A percentile compares a stretch with the other conserved stretches of the same genome.
These are phyloP conservation scores for Anagrus nilaparvatae DNA, from an alignment of 1,140 invertebrate species.

Conservation along the genomic window DNA sequence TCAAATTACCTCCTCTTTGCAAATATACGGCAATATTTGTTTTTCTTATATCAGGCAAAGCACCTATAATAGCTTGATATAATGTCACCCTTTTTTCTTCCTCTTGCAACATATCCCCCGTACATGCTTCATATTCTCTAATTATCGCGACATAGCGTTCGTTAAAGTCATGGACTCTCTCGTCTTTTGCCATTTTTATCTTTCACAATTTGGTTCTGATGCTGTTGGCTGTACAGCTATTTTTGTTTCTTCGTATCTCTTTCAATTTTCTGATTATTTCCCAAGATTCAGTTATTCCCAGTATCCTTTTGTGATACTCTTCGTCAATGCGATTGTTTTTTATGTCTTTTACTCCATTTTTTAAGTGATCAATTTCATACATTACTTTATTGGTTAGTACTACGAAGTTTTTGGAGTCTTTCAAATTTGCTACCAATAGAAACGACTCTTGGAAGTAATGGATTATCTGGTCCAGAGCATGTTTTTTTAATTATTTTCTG, in stretches of 20 bases:
- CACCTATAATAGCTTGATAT: slow-evolving; percentile 16
- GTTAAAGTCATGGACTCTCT: slow-evolving; percentile 15
- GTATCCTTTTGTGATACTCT: slow-evolving; percentile 18
- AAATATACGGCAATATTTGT: slow-evolving; percentile 9
- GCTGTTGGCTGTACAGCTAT: slow-evolving; percentile 14
- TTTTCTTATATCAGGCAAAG: slow-evolving; percentile 13
- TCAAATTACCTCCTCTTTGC: slow-evolving; percentile 7
- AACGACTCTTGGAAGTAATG: too few species aligned
- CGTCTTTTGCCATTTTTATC: slow-evolving; percentile 12
- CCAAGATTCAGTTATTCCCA: slow-evolving; percentile 16
- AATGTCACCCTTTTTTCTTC: slow-evolving; percentile 19
- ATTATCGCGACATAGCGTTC: slow-evolving; percentile 17
- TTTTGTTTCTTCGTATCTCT: slow-evolving; percentile 15
- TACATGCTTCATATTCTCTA: slow-evolving; percentile 18
- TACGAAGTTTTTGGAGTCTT: too few species aligned
- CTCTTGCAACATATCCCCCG: slow-evolving; percentile 15
- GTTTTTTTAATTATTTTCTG: too few species aligned
- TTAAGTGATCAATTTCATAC: slow-evolving; percentile 9
- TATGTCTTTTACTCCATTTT: slow-evolving; percentile 19
- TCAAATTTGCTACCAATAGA: too few species aligned
- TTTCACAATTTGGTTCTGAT: slow-evolving; percentile 18
- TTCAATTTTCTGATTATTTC: slow-evolving; percentile 15
- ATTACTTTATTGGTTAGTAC: too few species aligned
- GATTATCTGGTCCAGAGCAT: too few species aligned
- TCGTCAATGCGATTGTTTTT: slow-evolving; percentile 19